A percentile compares a stretch with the other conserved stretches of the same genome.
Conservation (phyloP, 2,888 invertebrate genomes). For the Alloscopus bannaensis region DNA sequence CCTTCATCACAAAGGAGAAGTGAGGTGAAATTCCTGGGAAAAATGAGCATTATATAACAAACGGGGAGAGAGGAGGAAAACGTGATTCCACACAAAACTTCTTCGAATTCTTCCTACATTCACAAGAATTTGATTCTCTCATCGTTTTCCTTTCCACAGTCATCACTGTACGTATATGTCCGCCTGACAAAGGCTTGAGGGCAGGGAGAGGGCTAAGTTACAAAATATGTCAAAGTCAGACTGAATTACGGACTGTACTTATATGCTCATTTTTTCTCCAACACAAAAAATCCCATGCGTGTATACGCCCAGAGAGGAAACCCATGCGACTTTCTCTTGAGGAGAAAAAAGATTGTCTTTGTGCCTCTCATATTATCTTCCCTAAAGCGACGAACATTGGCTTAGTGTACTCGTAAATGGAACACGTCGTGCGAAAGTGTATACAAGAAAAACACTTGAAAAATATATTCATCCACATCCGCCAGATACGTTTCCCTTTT, state of each 20-base stretch:
- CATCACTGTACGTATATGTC: too few relatives aligned
- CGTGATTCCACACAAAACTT: too few relatives aligned
- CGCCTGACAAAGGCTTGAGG: slow-evolving; percentile 28
- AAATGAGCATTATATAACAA: too few relatives aligned
- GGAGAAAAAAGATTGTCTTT: slow-evolving; percentile 24
- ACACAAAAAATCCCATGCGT: too few relatives aligned
- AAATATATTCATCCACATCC: too few relatives aligned
- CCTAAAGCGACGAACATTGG: background rate
- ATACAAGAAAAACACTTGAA: background rate
- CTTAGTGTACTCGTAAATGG: background rate
- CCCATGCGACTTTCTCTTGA: slow-evolving; percentile 30
- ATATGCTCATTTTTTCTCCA: slow-evolving; percentile 66
- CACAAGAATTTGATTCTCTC: too few relatives aligned
- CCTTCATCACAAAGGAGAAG: too few relatives aligned
- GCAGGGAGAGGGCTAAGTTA: slow-evolving; percentile 46
- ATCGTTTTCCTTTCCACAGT: too few relatives aligned
- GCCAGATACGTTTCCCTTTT: too few relatives aligned
- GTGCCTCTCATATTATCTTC: slow-evolving; percentile 7
- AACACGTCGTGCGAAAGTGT: background rate
- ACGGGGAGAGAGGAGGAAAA: too few relatives aligned
- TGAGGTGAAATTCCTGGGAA: background rate
- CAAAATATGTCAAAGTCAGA: slow-evolving; percentile 69
- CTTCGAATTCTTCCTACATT: too few relatives aligned
- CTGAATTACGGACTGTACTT: slow-evolving; percentile 67
- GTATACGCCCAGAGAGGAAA: background rate